These are phyloP conservation scores for Ophiodon elongatus DNA, from an alignment of 2,113 vertebrate genomes.

Conservation along the genomic window DNA sequence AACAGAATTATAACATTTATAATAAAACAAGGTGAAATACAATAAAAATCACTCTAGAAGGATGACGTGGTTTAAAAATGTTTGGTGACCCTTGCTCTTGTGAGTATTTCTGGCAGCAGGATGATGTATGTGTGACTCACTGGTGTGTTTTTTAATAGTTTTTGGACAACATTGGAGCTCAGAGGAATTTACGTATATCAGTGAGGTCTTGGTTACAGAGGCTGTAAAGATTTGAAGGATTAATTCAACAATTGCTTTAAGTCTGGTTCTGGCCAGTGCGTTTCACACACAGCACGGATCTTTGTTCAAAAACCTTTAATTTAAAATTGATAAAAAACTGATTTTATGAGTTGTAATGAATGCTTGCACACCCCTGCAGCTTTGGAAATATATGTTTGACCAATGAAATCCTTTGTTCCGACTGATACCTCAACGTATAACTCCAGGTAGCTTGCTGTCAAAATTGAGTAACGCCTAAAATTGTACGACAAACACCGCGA, in stretches of 20 bases:
- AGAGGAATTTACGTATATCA: neutral
- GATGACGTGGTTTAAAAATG: neutral
- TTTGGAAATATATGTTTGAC: neutral
- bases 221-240: neutral
- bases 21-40: neutral
- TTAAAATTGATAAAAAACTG: neutral
- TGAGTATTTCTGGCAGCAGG: neutral
- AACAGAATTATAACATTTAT: neutral
- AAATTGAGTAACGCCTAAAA: too few relatives aligned
- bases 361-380: neutral
- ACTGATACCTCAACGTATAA: too few relatives aligned
- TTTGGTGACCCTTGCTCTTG: neutral
- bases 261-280: neutral
- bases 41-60: neutral
- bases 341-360: neutral
- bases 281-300: neutral
- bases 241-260: neutral
- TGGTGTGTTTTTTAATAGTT: neutral
- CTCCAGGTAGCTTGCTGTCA: too few relatives aligned
- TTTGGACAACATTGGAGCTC: neutral
- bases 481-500: neutral
- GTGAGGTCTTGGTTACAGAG: neutral
- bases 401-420: too few relatives aligned
- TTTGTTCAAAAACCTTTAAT: neutral
- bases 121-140: neutral